Conservation (phyloP, 2,113 vertebrate species). For the western clawed frog (Xenopus tropicalis) region DNA sequence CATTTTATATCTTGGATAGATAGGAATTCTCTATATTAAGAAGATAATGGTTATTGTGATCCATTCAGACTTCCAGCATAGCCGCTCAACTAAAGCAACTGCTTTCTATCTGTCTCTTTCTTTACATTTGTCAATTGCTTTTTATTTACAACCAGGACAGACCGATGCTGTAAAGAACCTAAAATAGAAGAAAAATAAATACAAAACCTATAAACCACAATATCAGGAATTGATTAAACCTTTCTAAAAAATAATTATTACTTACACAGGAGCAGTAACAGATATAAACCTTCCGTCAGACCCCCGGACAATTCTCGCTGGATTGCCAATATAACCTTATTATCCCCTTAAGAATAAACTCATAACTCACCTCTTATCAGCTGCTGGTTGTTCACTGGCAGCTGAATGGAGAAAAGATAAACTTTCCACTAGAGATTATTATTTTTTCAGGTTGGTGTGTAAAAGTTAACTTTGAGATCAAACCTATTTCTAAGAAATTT, state of each 20-base stretch:
- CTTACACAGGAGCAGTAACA: conserved; percentile 30
- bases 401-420: conserved; percentile 43
- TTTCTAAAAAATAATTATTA: conserved; percentile 41
- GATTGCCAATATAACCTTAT: conserved; percentile 45
- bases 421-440: conserved; percentile 37
- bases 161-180: background rate
- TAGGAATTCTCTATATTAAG: too few species aligned
- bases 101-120: too few species aligned
- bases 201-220: conserved; percentile 6
- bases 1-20: too few species aligned
- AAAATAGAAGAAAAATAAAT: background rate
- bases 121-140: background rate
- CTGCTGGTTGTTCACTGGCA: conserved; percentile 32
- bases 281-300: conserved; percentile 39
- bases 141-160: conserved; percentile 22
- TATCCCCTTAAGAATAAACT: conserved; percentile 45
- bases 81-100: too few species aligned
- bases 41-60: too few species aligned
- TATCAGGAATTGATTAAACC: conserved; percentile 37
- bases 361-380: conserved; percentile 46
- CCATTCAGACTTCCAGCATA: too few species aligned
- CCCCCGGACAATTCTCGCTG: conserved; percentile 41
- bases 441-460: conserved; percentile 30
- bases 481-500: conserved; percentile 11
- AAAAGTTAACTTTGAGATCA: conserved; percentile 33